phyloP scores from a whole-genome alignment of 2,113 vertebrate species.

The Caranx melampygus region DNA sequence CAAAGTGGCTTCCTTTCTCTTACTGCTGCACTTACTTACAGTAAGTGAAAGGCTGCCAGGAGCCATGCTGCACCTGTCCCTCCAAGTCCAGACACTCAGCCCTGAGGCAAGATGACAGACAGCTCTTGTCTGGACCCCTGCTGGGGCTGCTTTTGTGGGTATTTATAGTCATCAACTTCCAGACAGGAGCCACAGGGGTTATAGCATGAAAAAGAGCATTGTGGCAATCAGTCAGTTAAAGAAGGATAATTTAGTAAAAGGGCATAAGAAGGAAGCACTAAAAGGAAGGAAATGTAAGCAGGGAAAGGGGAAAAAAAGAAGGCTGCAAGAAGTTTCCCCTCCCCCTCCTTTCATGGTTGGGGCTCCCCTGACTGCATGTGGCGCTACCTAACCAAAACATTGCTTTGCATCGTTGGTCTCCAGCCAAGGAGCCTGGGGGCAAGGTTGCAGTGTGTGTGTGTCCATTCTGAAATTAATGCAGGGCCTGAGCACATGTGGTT shows the following conservation, averaged over 20 bases:
- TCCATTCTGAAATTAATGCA: slow-evolving; percentile 53
- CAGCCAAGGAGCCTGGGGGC: slow-evolving; percentile 56
- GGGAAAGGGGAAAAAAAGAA: not conserved
- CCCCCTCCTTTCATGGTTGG: not conserved
- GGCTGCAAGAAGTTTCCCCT: not conserved
- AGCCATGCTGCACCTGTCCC: slow-evolving; percentile 58
- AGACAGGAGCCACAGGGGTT: slow-evolving; percentile 20
- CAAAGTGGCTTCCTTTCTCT: not conserved
- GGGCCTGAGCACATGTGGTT: slow-evolving; percentile 23
- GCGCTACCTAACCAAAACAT: slow-evolving; percentile 71
- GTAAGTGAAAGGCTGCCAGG: slow-evolving; percentile 38
- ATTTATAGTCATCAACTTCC: slow-evolving; percentile 67
- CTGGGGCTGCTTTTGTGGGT: slow-evolving; percentile 32
- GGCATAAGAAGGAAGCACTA: not conserved
- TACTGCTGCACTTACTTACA: slow-evolving; percentile 2
- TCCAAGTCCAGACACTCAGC: slow-evolving; percentile 45
- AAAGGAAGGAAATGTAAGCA: not conserved
- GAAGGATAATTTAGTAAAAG: not conserved
- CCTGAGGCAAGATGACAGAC: slow-evolving; percentile 52
- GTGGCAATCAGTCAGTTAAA: not conserved
- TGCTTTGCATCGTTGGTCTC: slow-evolving; percentile 72
- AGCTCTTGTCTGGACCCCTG: slow-evolving; percentile 54
- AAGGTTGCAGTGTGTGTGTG: not conserved
- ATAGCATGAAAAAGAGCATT: slow-evolving; percentile 1
- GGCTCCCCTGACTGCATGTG: slow-evolving; percentile 58